phyloP scores from a whole-genome alignment of 2,113 vertebrate species.

The Lasiurus borealis region DNA sequence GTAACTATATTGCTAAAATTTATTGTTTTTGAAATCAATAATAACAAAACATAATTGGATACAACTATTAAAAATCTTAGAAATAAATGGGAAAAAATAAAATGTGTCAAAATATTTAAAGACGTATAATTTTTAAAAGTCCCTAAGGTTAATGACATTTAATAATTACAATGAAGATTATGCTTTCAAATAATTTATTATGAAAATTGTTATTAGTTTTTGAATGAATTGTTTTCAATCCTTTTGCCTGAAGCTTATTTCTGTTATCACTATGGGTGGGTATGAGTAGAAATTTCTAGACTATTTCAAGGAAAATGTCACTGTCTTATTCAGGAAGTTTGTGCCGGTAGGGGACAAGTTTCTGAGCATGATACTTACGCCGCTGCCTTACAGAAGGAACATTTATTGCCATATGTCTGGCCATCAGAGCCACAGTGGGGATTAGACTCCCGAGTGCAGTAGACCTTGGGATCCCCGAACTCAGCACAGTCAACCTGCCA shows the following conservation, averaged over 20 bases:
- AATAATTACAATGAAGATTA: not conserved
- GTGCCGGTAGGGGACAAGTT: not conserved
- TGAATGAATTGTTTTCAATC: not conserved
- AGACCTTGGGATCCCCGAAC: slow-evolving; percentile 81
- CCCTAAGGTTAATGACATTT: slow-evolving; percentile 2
- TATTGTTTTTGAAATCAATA: not conserved
- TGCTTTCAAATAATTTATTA: slow-evolving; percentile 16
- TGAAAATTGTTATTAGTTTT: not conserved
- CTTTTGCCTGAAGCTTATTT: not conserved
- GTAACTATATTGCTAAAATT: not conserved
- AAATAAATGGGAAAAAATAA: slow-evolving; percentile 28
- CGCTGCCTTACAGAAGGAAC: slow-evolving; percentile 87
- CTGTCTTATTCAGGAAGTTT: not conserved
- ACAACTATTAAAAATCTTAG: not conserved
- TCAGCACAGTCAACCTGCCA: slow-evolving; percentile 84
- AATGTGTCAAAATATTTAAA: not conserved
- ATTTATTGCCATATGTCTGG: slow-evolving; percentile 86
- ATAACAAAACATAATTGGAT: not conserved
- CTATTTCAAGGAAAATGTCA: not conserved
- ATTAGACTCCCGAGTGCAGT: slow-evolving; percentile 87
- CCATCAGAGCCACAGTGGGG: slow-evolving; percentile 87
- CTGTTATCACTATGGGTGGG: not conserved
- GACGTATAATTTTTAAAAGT: not conserved
- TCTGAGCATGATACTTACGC: slow-evolving; percentile 80
- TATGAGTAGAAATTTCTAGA: not conserved